Evolutionary conservation across 1,140 invertebrate species (phyloP).

Genomic region (Polypedilum pembai): DNA sequence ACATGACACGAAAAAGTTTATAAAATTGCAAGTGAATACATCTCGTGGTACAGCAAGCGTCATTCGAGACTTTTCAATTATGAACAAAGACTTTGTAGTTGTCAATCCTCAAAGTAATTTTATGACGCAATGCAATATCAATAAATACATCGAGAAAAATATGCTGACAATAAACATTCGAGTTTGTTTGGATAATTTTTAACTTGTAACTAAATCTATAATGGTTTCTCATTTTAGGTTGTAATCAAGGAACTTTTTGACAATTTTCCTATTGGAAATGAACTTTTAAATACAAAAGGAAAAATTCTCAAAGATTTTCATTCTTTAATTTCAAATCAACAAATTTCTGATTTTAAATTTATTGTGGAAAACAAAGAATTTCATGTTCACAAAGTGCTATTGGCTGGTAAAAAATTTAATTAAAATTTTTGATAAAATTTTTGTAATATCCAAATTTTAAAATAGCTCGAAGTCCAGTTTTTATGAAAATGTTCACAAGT

Average conservation of each 20-base stretch:
- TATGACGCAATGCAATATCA: conserved; percentile 7
- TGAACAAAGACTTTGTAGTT: background rate
- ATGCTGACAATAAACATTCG: background rate
- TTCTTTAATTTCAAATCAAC: background rate
- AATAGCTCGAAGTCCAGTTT: background rate
- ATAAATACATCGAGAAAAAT: background rate
- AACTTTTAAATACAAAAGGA: conserved; percentile 7
- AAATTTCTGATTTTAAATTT: conserved; percentile 15
- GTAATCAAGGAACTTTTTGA: background rate
- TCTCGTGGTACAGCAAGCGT: background rate
- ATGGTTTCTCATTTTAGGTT: background rate
- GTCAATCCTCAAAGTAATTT: background rate
- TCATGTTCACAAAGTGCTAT: background rate
- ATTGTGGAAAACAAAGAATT: background rate
- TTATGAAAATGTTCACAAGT: background rate
- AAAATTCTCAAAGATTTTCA: conserved; percentile 11
- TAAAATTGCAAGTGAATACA: background rate
- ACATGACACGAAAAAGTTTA: background rate
- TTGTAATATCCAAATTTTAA: background rate
- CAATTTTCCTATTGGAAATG: background rate
- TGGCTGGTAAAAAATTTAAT: background rate
- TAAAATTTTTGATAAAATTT: background rate
- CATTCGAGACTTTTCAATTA: background rate
- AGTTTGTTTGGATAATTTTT: background rate
- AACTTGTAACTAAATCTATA: background rate